Evolutionary conservation across 2,888 invertebrate species (phyloP), one percentile per base, ranked within the genome.

Genomic region (Monochamus alternatus): DNA sequence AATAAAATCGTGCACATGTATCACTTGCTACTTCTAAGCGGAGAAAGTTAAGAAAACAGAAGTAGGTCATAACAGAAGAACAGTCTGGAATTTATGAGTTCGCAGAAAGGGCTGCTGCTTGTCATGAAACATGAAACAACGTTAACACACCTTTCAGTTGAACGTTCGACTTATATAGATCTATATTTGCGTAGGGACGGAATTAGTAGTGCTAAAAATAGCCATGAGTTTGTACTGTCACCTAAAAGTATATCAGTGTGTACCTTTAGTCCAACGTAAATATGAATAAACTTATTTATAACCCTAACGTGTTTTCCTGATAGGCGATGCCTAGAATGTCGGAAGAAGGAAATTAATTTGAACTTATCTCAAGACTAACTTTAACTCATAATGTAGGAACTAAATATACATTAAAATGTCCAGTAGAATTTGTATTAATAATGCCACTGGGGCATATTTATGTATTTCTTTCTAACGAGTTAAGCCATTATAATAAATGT

Each of bases 191-290:
- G 31, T 55, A 38, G 44, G 66, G 32, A 52, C 52, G 38, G 14
- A 71, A 71, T 62, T 52, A 71, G 71, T 71, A 30, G 51, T 0
- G 51, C 71, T 63, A 71, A 71, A 63, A 71, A 71, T 71, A 71
- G 43, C 52, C 51, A 3, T 30, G n/a, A 66, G 66, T 30, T 69
- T 60, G 30, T 44, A 47, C 60, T 22, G 71, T 71, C 71, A 52
- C 32, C 71, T 71, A 63, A 71, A 63, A 38, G 51, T 60, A 69
- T 60, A 60, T 69, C 51, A 66, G 10, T 66, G 55, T 66, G 66
- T 66, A 52, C n/a, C 12, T 51, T 52, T 31, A 43, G 38, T 5
- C 51, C 32, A 2, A 66, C 32, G 22, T 31, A 32, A 43, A 63
- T 5, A 44, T 12, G 51, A 51, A 44, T 22, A 30, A 60, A 31